phyloP scores from a whole-genome alignment of 2,797 vertebrate species.

The Chelonia mydas region DNA sequence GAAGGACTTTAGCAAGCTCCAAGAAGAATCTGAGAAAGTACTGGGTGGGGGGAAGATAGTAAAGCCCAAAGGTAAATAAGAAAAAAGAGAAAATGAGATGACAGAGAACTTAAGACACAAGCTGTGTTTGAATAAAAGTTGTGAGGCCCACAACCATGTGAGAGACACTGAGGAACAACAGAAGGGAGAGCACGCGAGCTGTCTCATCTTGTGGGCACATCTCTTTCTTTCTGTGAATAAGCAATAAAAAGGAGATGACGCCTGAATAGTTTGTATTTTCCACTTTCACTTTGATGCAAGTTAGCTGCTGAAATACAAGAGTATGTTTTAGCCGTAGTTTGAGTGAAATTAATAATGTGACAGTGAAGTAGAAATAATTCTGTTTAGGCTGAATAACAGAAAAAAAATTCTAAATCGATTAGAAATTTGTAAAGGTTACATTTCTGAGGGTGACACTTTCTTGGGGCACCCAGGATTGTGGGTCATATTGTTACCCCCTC shows the following conservation, averaged over 20 bases:
- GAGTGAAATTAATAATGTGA: background rate
- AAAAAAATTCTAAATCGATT: background rate
- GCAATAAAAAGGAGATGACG: constrained; percentile 6
- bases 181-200: background rate
- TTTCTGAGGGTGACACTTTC: background rate
- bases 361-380: background rate
- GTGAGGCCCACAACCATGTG: background rate
- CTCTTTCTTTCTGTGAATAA: constrained; percentile 1
- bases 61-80: constrained; percentile 2
- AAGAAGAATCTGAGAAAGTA: background rate
- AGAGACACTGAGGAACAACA: background rate
- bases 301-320: background rate
- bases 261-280: background rate
- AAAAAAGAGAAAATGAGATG: background rate
- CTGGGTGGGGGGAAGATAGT: background rate
- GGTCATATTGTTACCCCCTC: background rate
- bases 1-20: background rate
- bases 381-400: background rate
- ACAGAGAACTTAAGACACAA: background rate
- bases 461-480: background rate
- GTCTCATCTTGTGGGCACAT: background rate
- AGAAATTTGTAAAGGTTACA: background rate
- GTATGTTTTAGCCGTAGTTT: background rate
- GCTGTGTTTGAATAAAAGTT: background rate
- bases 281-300: background rate